Base-by-base conservation (phyloP, 1,140 invertebrate genomes). In the Venustaconcha ellipsiformis region DNA sequence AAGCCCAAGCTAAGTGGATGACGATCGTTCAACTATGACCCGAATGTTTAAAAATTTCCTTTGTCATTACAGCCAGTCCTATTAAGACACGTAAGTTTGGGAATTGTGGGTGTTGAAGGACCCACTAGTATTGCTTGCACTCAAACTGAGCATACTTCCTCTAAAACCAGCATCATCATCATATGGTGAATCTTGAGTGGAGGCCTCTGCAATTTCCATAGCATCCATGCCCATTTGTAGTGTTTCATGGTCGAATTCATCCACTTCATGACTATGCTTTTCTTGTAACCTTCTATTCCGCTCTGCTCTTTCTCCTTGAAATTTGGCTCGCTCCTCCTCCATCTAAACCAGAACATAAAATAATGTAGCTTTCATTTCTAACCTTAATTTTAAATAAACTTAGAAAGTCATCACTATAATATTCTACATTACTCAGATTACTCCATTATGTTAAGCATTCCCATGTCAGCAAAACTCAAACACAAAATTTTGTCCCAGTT, bases 171-270 rank as follows among this genome's bases (percentile, higher is more conserved):
- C 94, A 48, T 88, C 87, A 90, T 97, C 96, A 56, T 84, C 85
- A 80, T 96, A 95, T 76, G 93, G 94, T 90, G 94, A 95, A 82
- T 93, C 93, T 89, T 97, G 95, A 83, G 94, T 93, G 76, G 95
- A 96, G 83, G 95, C 95, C 90, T 98, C 96, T 37, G 94, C 94
- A 88, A 98, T 95, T 82, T 95, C 95, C 90, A 96, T 91, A 72
- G 95, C 94, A 92, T 96, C 96, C 89, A 90, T 96, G 86, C 97
- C 97, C 90, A 97, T 93, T 82, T 94, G 92, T 80, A 94, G 93
- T 86, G 96, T 98, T 92, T 99, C 97, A 83, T 95, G 94, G 92
- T 99, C 97, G 92, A 99, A 99, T 80, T 95, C 93, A 84, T 97
- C 95, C 82, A 98, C 92, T 90, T 98, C 96, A 74, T 94, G 92